Base-by-base conservation (phyloP, 2,888 invertebrate genomes). In the Polylopha cassiicola region DNA sequence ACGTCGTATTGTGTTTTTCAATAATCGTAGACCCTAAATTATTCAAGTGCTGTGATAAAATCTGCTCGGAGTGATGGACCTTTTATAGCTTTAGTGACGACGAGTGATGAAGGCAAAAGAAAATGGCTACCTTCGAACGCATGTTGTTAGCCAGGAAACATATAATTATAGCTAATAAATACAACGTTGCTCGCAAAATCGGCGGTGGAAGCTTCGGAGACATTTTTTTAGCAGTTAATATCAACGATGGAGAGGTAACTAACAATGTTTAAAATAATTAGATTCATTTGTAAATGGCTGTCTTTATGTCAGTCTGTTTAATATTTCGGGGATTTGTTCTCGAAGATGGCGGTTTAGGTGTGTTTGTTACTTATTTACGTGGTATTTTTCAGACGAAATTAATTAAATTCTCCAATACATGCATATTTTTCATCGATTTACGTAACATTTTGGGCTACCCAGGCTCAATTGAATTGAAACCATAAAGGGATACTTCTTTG, bases 191-290 rank as follows among this genome's bases (percentile, higher is more conserved):
- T 73, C 91, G 97, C 64, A 98, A 97, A 91, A 97, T 99, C 80
- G 97, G 99, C 68, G 97, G 97, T 86, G 99, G 99, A 60, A 99
- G 99, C 55, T 99, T 99, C 80, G 99, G 99, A 71, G 99, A 99
- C 87, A 99, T 99, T 81, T 99, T 96, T 87, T 89, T 99, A 79
- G 98, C 95, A 56, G 93, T 95, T 88, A 94, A 95, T 87, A 90
- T 93, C 74, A 89, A 91, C 74, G 95, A 93, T 88, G 95, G 95
- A 80, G 95, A 95, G 91, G 93, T 93, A 87, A 89, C 78, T 78
- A 50, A 36, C 34, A 16, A 9, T 34, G 43, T 27, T 38, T 31
- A 21, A 9, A 33, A 34, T 30, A 14, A 17, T 39, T 27, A 13
- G 47, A 39, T 46, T 54, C 30, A 49, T 38, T 47, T 49, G 36